phyloP scores from a whole-genome alignment of 2,113 vertebrate genomes.

The Oxyruncus cristatus region DNA sequence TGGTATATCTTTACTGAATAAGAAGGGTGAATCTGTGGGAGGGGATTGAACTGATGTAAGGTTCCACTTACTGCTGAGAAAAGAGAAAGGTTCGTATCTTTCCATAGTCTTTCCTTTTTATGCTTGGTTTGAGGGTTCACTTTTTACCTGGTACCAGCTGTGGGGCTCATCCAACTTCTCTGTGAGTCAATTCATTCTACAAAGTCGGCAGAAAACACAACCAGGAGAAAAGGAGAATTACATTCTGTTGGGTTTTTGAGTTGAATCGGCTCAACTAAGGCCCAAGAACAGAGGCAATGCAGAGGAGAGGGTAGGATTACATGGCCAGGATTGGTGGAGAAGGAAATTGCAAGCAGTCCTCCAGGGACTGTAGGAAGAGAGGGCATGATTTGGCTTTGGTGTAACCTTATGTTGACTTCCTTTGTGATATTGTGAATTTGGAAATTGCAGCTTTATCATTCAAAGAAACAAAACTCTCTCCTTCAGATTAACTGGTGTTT shows the following conservation, averaged over 20 bases:
- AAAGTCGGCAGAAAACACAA: neutral
- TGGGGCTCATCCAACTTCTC: neutral
- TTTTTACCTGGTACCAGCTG: neutral
- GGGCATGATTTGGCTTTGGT: neutral
- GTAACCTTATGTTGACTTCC: neutral
- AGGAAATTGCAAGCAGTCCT: neutral
- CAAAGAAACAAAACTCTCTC: neutral
- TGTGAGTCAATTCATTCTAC: rapidly evolving
- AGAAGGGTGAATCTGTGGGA: neutral
- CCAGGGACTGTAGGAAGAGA: neutral
- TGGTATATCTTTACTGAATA: neutral
- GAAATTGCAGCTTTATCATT: neutral
- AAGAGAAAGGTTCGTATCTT: neutral
- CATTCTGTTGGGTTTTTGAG: neutral
- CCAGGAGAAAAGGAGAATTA: neutral
- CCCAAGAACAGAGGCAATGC: neutral
- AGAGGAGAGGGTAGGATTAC: neutral
- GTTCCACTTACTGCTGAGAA: neutral
- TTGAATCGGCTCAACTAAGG: neutral
- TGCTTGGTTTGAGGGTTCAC: neutral
- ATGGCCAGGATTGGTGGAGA: neutral
- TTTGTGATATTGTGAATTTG: neutral
- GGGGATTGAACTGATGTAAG: neutral
- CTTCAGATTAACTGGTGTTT: neutral
- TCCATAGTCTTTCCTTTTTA: neutral